Evolutionary conservation across 2,113 vertebrate genomes (phyloP).

Genomic region (Isichthys henryi): DNA sequence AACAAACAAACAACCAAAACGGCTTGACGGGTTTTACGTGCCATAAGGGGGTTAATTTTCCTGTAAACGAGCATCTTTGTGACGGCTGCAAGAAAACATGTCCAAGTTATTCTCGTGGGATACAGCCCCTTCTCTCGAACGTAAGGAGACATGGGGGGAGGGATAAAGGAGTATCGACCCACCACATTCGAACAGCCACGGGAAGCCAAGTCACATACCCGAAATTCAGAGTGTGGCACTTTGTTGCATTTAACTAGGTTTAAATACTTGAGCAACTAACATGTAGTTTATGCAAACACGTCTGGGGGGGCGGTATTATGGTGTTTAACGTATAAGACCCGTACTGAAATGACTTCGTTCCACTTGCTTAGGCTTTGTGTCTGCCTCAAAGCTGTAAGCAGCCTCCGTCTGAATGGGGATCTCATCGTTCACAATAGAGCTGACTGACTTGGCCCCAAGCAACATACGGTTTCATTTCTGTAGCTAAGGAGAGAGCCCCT

Average conservation of each 20-base stretch:
- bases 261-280: slow-evolving; percentile 11
- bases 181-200: not conserved
- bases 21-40: not conserved
- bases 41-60: not conserved
- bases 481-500: not conserved
- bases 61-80: too few species aligned
- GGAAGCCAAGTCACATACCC: not conserved
- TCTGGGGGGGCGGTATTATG: not conserved
- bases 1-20: not conserved
- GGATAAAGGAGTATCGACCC: not conserved
- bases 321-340: slow-evolving; percentile 29
- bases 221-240: not conserved
- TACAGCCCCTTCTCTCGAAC: not conserved
- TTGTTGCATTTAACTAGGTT: not conserved
- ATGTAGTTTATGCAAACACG: not conserved
- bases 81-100: not conserved
- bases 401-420: slow-evolving; percentile 25
- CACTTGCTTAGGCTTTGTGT: slow-evolving; percentile 22
- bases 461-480: not conserved
- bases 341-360: slow-evolving; percentile 29
- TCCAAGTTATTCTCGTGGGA: not conserved
- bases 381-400: slow-evolving; percentile 20
- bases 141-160: not conserved
- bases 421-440: slow-evolving; percentile 20
- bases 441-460: not conserved